Base-by-base conservation (phyloP, 2,888 invertebrate species). In the Mycalesis mineus region DNA sequence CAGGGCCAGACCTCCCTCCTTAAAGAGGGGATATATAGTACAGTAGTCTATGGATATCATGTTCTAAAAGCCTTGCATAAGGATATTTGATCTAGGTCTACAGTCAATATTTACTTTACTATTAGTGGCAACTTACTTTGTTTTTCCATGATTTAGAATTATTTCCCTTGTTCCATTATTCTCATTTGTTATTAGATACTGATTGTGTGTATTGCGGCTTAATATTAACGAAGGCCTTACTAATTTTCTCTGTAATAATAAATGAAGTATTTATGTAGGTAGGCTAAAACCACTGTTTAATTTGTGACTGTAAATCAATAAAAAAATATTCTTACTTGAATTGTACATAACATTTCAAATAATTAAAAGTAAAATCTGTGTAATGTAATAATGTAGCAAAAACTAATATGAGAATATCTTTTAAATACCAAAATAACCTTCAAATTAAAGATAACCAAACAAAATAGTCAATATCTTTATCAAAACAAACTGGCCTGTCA, bases 91-190 rank as follows among this genome's bases (percentile, higher is more conserved):
- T n/a, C n/a, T n/a, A n/a, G n/a, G n/a, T n/a, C n/a, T n/a, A n/a
- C n/a, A n/a, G n/a, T n/a, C n/a, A n/a, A n/a, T n/a, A n/a, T n/a
- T n/a, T n/a, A n/a, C n/a, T n/a, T n/a, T n/a, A n/a, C n/a, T n/a
- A n/a, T n/a, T n/a, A n/a, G n/a, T n/a, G n/a, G 42, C 49, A 11
- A 74, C 78, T 70, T 77, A 91, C 93, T 92, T 91, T 37, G 93
- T 92, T 82, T 92, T 92, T 41, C 90, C 83, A 77, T 93, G 90
- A 68, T 89, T 90, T 44, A 92, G 75, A 42, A 75, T 86, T 41
- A 92, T 91, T 80, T 92, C 91, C 39, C 92, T 79, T 0, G 89
- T 84, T 1, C 92, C 92, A 72, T 91, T 74, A 1, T 61, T 68
- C 71, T 91, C 87, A 58, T 70, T 80, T 58, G 75, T 78, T 9